Evolutionary conservation across 2,113 vertebrate species (phyloP).

Genomic region (Indri indri): DNA sequence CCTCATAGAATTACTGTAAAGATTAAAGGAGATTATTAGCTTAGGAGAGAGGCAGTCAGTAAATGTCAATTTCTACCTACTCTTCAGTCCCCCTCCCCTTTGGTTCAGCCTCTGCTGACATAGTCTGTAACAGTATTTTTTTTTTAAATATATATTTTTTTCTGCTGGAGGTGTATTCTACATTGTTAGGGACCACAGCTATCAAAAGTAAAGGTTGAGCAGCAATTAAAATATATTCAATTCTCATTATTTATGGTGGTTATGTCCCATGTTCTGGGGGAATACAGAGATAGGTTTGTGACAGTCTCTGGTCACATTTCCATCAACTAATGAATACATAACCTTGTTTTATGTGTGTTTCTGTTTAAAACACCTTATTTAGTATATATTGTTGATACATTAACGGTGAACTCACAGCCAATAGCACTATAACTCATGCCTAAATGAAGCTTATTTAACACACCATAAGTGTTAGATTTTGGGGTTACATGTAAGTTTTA

Average conservation of each 20-base stretch:
- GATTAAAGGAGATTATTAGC: neutral
- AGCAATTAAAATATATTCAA: neutral
- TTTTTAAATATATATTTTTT: neutral
- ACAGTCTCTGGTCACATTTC: neutral
- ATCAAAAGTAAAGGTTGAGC: conserved; percentile 2
- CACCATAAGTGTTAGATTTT: neutral
- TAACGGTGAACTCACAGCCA: neutral
- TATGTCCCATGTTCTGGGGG: neutral
- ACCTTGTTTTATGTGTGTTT: conserved; percentile 1
- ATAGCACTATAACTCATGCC: neutral
- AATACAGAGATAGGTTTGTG: neutral
- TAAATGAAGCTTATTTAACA: neutral
- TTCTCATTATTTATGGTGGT: neutral
- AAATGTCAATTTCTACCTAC: neutral
- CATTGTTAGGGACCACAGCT: neutral
- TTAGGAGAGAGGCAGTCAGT: neutral
- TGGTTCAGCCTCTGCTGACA: neutral
- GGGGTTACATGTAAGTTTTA: conserved; percentile 16
- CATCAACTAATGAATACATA: neutral
- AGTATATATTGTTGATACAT: neutral
- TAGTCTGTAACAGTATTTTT: neutral
- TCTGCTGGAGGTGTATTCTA: neutral
- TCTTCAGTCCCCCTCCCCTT: neutral
- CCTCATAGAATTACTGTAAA: neutral
- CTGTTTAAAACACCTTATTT: neutral